A percentile compares a stretch with the other conserved stretches of the same genome.
phyloP scores from a whole-genome alignment of 2,797 vertebrate genomes.

The Amblyopsis hoosieri region DNA sequence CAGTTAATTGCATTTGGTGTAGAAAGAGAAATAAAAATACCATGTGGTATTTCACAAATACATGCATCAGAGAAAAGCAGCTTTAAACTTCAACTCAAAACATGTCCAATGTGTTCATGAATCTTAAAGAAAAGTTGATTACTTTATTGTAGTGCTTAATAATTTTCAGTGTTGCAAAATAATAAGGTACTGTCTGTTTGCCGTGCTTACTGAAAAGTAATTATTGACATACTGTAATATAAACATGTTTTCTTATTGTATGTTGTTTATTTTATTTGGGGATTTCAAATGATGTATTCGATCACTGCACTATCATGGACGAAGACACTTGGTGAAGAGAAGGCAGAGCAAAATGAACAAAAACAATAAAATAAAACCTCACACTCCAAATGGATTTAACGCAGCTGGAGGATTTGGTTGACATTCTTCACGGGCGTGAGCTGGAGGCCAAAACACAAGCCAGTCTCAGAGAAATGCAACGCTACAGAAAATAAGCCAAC shows the following conservation, averaged over 20 bases:
- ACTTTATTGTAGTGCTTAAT: constrained; percentile 9
- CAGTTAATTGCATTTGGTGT: constrained; percentile 28
- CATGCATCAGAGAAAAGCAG: constrained; percentile 12
- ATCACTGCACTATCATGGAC: constrained; percentile 5
- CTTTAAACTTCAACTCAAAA: constrained; percentile 6
- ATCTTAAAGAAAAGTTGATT: background rate
- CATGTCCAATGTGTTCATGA: constrained; percentile 12
- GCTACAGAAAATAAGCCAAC: background rate
- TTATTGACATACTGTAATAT: no score
- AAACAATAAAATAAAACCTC: constrained; percentile 4
- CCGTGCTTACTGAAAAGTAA: no score
- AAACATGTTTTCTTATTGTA: background rate
- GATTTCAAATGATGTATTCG: constrained; percentile 40
- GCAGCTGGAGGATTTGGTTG: constrained; percentile 13
- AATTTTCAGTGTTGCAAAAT: constrained; percentile 1
- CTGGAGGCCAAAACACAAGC: constrained; percentile 25
- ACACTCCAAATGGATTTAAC: constrained; percentile 19
- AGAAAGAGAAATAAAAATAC: background rate
- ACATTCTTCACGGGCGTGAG: constrained; percentile 15
- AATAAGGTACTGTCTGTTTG: background rate
- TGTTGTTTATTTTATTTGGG: background rate
- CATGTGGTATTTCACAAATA: constrained; percentile 10
- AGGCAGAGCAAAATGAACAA: constrained; percentile 9
- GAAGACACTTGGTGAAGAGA: constrained; percentile 13
- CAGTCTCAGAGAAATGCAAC: constrained; percentile 13